Evolutionary conservation across 2,888 invertebrate species (phyloP).

Genomic region (Phortica okadai): DNA sequence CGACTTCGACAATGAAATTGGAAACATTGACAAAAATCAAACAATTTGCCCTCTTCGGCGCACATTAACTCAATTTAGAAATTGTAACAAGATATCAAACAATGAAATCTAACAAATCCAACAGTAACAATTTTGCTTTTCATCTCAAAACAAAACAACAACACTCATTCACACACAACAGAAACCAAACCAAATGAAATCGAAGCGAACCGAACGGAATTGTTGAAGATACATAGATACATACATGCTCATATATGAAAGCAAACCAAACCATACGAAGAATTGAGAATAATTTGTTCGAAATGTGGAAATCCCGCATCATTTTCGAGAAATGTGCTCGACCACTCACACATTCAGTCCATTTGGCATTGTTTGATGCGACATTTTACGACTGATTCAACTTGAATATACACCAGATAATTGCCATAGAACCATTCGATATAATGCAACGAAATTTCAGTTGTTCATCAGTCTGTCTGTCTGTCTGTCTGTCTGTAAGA

Average conservation of each 20-base stretch:
- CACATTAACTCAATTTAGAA: slow-evolving; percentile 12
- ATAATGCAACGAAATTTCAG: neutral
- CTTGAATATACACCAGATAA: neutral
- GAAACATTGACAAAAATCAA: neutral
- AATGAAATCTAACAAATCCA: slow-evolving; percentile 17
- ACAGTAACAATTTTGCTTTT: slow-evolving; percentile 1
- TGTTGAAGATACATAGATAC: neutral
- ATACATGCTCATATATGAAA: too few relatives aligned
- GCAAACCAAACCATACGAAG: neutral
- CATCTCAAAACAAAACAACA: neutral
- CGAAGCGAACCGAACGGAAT: neutral
- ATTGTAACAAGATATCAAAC: slow-evolving; percentile 26
- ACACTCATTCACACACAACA: neutral
- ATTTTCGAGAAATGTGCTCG: slow-evolving; percentile 1
- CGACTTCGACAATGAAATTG: neutral
- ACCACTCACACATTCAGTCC: neutral
- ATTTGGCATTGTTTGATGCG: neutral
- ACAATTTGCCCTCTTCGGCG: neutral
- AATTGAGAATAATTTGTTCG: slow-evolving; percentile 17
- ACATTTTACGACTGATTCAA: slow-evolving; percentile 6
- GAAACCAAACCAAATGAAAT: neutral
- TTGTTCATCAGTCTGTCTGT: neutral
- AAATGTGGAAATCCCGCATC: slow-evolving; percentile 10
- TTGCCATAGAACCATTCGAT: neutral
- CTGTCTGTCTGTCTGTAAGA: neutral